Evolutionary conservation across 2,888 invertebrate species (phyloP).

Genomic region (Coenonympha glycerion): DNA sequence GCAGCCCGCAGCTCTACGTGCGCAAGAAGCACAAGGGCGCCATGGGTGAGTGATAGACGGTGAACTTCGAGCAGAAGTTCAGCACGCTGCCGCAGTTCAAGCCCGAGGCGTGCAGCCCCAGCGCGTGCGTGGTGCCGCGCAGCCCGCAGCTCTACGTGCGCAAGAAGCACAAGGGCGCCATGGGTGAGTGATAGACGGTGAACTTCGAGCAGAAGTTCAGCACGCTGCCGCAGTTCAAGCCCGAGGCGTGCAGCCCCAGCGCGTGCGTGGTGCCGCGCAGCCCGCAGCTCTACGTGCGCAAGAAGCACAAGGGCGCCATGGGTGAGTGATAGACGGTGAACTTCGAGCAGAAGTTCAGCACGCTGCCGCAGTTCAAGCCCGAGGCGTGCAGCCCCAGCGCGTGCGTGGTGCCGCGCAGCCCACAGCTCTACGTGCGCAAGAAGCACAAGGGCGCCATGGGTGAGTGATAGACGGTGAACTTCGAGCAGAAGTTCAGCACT

Average conservation of each 20-base stretch:
- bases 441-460: conserved; percentile 68
- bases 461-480: conserved; percentile 33
- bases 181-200: conserved; percentile 37
- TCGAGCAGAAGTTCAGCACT: conserved; percentile 90
- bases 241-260: conserved; percentile 92
- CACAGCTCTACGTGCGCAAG: conserved; percentile 71
- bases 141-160: conserved; percentile 79
- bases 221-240: conserved; percentile 96
- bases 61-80: conserved; percentile 86
- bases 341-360: conserved; percentile 88
- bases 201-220: conserved; percentile 89
- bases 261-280: conserved; percentile 87
- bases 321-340: conserved; percentile 37
- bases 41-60: too few relatives aligned
- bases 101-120: conserved; percentile 93
- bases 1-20: too few relatives aligned
- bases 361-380: conserved; percentile 96
- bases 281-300: conserved; percentile 75
- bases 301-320: conserved; percentile 69
- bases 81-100: conserved; percentile 96
- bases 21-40: too few relatives aligned
- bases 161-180: conserved; percentile 71
- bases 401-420: conserved; percentile 85
- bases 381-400: conserved; percentile 93
- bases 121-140: conserved; percentile 85